phyloP scores from a whole-genome alignment of 2,113 vertebrate species.

The pig (Sus scrofa) region T2T-Sscrofa CM000819.6:74880501-74881000 shows the following conservation, averaged over 20 bases:
- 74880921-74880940: neutral
- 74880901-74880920: neutral
- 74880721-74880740: neutral
- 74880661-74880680: neutral
- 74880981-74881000: neutral
- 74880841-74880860: slow-evolving; percentile 7
- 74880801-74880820: neutral
- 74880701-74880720: neutral
- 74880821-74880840: neutral
- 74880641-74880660: neutral
- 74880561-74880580: neutral
- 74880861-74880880: slow-evolving; percentile 43
- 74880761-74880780: neutral
- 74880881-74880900: neutral
- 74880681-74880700: neutral
- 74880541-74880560: neutral
- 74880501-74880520: neutral
- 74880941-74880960: neutral
- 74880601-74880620: neutral
- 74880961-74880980: neutral
- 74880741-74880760: neutral
- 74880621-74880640: neutral
- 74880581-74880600: neutral
- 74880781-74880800: neutral
- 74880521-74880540: neutral